Evolutionary conservation across 2,113 vertebrate genomes (phyloP).

Genomic region (Notiomystis cincta): DNA sequence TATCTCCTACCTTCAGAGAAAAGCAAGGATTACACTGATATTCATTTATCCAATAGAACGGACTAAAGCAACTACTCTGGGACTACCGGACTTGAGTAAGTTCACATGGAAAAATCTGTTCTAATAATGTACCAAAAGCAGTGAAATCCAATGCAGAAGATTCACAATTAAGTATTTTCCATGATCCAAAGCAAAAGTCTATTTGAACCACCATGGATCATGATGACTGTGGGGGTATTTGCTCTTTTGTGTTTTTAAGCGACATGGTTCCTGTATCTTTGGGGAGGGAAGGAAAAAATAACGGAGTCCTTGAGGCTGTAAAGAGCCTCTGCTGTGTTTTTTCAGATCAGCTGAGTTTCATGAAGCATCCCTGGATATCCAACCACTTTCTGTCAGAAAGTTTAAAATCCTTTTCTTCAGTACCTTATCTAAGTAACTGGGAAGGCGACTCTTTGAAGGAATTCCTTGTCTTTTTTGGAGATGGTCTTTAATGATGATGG

Average conservation of each 20-base stretch:
- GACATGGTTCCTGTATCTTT: constrained; percentile 4
- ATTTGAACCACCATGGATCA: not conserved
- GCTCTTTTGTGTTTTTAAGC: not conserved
- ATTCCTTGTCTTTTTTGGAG: constrained; percentile 94
- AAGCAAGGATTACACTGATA: not conserved
- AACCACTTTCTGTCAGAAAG: constrained; percentile 96
- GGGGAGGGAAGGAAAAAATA: constrained; percentile 1
- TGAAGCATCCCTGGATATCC: constrained; percentile 91
- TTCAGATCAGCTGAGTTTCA: constrained; percentile 63
- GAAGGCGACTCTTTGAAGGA: constrained; percentile 93
- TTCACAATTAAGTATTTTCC: not conserved
- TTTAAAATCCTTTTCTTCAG: constrained; percentile 94
- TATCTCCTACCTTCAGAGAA: not conserved
- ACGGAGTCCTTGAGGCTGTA: not conserved
- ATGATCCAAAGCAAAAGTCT: constrained; percentile 6
- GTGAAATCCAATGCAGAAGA: not conserved
- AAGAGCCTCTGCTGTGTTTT: not conserved
- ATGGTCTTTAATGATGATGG: constrained; percentile 97
- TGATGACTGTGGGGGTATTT: not conserved
- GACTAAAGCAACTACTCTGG: not conserved
- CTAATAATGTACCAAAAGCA: constrained; percentile 1
- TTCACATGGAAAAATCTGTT: not conserved
- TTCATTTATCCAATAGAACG: not conserved
- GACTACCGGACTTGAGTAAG: not conserved
- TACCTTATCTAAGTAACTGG: constrained; percentile 93